Percentiles rank a stretch among this genome's conserved stretches.
Evolutionary conservation across 2,888 invertebrate species (phyloP).

Genomic region (Idaea aversata): DNA sequence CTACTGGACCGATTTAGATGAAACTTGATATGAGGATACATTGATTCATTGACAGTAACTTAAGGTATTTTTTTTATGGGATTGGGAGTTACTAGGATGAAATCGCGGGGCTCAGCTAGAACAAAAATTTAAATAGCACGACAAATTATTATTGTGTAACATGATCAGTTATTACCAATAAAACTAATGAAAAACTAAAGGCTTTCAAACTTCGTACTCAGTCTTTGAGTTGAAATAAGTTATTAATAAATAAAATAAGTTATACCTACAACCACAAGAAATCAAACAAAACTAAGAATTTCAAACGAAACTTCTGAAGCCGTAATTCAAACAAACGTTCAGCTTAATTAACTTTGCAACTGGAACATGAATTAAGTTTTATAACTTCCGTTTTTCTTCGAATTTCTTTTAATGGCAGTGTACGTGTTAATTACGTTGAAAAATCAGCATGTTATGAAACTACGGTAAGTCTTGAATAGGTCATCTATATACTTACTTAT

Average conservation of each 20-base stretch:
- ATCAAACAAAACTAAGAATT: background rate
- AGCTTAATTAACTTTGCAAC: slow-evolving; percentile 10
- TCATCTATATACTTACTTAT: background rate
- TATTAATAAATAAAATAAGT: background rate
- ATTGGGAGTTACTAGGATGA: no score
- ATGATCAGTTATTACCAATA: no score
- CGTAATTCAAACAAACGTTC: slow-evolving; percentile 8
- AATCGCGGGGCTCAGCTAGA: no score
- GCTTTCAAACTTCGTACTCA: no score
- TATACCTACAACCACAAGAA: slow-evolving; percentile 2
- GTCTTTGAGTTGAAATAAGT: background rate
- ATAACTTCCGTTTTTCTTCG: background rate
- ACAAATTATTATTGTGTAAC: no score
- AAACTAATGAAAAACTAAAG: no score
- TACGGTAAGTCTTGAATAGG: background rate
- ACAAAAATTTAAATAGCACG: no score
- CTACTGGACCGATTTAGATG: no score
- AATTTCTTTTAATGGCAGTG: background rate
- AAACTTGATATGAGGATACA: no score
- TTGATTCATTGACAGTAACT: no score
- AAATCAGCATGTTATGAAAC: background rate
- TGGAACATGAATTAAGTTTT: background rate
- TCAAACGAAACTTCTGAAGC: slow-evolving; percentile 3
- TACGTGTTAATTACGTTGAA: background rate
- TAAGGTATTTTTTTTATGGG: no score